These are phyloP conservation scores for Cynaeus angustus DNA, from an alignment of 2,888 invertebrate species.

Conservation along the genomic window DNA sequence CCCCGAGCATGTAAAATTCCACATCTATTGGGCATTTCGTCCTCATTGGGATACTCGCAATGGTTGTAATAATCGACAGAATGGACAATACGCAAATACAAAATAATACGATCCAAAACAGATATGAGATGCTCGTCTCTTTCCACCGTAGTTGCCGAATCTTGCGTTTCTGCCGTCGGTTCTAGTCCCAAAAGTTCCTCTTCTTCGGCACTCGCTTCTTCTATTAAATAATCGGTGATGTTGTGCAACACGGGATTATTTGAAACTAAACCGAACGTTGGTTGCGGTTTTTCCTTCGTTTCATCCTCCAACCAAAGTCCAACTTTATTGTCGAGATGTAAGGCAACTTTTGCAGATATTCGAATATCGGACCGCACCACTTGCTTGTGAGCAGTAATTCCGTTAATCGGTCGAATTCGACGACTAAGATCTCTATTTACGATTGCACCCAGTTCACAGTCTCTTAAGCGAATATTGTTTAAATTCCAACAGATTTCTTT, in stretches of 20 bases:
- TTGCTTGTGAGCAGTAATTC: constrained; percentile 90
- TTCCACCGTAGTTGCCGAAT: constrained; percentile 75
- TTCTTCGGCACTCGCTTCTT: constrained; percentile 98
- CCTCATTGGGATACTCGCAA: constrained; percentile 99
- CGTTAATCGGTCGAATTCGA: constrained; percentile 93
- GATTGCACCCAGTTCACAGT: constrained; percentile 95
- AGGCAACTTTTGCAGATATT: constrained; percentile 91
- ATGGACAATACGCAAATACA: constrained; percentile 97
- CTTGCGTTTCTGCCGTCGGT: constrained; percentile 71
- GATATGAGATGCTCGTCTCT: constrained; percentile 82
- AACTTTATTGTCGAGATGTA: constrained; percentile 90
- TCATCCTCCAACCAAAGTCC: constrained; percentile 82
- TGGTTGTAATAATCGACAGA: constrained; percentile 99
- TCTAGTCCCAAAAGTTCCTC: constrained; percentile 90
- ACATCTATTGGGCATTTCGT: constrained; percentile 99
- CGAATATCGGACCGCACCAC: constrained; percentile 94
- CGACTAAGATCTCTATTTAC: constrained; percentile 97
- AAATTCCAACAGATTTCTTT: constrained; percentile 99
- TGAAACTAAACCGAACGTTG: constrained; percentile 82
- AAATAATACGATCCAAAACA: constrained; percentile 86
- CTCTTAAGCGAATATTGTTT: constrained; percentile 93
- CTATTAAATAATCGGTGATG: constrained; percentile 97
- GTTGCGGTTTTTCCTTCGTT: constrained; percentile 69
- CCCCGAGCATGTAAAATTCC: constrained; percentile 99
- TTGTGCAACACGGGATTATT: constrained; percentile 96